These are phyloP conservation scores for Polymixis flavicincta DNA, from an alignment of 2,888 invertebrate species.

Conservation along the genomic window DNA sequence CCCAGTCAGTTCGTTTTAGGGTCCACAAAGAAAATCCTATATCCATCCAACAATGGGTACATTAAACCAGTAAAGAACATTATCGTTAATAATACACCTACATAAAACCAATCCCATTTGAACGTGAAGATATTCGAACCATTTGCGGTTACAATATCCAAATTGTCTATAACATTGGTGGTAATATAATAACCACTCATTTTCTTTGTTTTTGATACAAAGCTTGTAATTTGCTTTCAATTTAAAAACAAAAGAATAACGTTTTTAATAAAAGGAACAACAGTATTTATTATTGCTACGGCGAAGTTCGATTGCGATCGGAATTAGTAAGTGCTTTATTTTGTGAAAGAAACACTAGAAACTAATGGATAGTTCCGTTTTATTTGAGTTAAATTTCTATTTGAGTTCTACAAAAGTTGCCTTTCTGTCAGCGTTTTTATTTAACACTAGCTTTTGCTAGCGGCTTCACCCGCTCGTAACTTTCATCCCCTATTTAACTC, in stretches of 20 bases:
- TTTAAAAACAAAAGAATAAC: conserved; percentile 51
- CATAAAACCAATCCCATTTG: conserved; percentile 16
- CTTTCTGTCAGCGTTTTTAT: background rate
- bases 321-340: conserved; percentile 34
- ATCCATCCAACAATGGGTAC: background rate
- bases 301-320: conserved; percentile 35
- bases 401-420: background rate
- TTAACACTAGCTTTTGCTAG: no score
- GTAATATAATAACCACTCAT: conserved; percentile 41
- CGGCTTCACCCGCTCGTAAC: no score
- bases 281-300: background rate
- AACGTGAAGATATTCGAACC: conserved; percentile 43
- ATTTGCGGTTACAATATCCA: conserved; percentile 38
- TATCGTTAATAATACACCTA: conserved; percentile 18
- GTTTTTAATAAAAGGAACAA: conserved; percentile 16
- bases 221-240: conserved; percentile 52
- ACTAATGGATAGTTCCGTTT: background rate
- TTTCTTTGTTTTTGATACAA: conserved; percentile 34
- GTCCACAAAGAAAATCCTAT: background rate
- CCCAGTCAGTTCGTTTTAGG: background rate
- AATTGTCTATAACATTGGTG: conserved; percentile 35
- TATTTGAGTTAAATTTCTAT: background rate
- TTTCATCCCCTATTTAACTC: no score
- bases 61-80: conserved; percentile 11
- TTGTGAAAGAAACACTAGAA: background rate